A percentile compares a stretch with the other conserved stretches of the same genome.
Conservation (phyloP, 1,140 invertebrate genomes). For the Drosophila nannoptera region DNA sequence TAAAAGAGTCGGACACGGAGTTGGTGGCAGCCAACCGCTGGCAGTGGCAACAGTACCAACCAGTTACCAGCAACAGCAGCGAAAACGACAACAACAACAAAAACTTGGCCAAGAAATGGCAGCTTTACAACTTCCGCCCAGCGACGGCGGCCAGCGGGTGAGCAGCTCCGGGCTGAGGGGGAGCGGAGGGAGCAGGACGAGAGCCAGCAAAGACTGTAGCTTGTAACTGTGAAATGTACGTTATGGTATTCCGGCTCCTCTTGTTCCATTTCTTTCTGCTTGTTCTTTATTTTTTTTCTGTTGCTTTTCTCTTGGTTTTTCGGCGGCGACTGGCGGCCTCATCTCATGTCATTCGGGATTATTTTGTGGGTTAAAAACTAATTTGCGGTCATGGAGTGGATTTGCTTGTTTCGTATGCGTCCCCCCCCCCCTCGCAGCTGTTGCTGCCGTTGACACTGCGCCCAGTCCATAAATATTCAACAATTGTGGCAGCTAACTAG, state of each 20-base stretch:
- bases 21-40: conserved; percentile 26
- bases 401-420: conserved; percentile 45
- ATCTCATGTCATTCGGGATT: conserved; percentile 77
- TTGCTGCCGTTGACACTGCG: conserved; percentile 61
- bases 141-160: conserved; percentile 49
- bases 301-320: conserved; percentile 11
- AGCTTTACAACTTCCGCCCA: conserved; percentile 77
- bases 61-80: conserved; percentile 10
- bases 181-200: neutral
- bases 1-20: conserved; percentile 50
- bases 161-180: neutral
- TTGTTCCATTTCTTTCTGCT: conserved; percentile 14
- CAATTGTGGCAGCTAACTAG: conserved; percentile 41
- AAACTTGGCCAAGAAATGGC: conserved; percentile 74
- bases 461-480: conserved; percentile 67
- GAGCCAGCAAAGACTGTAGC: neutral
- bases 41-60: conserved; percentile 53
- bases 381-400: conserved; percentile 77
- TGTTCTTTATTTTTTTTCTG: conserved; percentile 25
- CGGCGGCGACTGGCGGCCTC: conserved; percentile 25
- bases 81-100: conserved; percentile 52
- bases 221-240: conserved; percentile 54
- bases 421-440: conserved; percentile 32
- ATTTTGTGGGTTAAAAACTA: conserved; percentile 78
- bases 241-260: conserved; percentile 31